Conservation (phyloP, 2,113 vertebrate genomes). For the Bungarus multicinctus region DNA sequence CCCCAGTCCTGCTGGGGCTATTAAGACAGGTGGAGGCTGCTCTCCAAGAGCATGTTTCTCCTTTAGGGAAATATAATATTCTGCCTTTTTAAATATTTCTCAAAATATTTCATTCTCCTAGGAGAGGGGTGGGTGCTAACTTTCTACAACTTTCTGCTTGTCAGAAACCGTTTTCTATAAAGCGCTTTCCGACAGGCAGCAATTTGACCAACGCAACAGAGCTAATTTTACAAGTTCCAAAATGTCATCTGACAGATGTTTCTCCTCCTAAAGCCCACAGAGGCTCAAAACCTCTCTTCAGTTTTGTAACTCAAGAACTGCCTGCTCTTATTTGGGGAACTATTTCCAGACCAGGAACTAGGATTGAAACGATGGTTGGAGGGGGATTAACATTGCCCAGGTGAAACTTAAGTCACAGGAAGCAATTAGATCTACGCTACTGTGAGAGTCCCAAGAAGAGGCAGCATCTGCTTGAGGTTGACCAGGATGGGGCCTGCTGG, state of each 20-base stretch:
- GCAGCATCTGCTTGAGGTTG: neutral
- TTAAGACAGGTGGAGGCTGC: no score
- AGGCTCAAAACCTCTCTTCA: neutral
- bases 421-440: neutral
- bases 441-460: neutral
- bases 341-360: neutral
- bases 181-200: neutral
- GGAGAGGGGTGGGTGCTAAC: no score
- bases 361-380: neutral
- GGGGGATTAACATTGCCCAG: neutral
- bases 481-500: neutral
- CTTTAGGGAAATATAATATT: no score
- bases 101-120: no score
- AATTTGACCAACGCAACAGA: neutral
- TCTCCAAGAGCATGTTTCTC: no score
- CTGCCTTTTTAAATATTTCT: no score
- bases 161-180: neutral
- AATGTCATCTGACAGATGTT: neutral
- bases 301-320: neutral
- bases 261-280: neutral
- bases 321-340: neutral
- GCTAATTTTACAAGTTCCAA: neutral
- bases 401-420: neutral
- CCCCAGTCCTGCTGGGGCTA: no score
- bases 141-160: no score